A percentile compares a stretch with the other conserved stretches of the same genome.
Evolutionary conservation across 2,113 vertebrate species (phyloP).

Genomic region (Promerops cafer): DNA sequence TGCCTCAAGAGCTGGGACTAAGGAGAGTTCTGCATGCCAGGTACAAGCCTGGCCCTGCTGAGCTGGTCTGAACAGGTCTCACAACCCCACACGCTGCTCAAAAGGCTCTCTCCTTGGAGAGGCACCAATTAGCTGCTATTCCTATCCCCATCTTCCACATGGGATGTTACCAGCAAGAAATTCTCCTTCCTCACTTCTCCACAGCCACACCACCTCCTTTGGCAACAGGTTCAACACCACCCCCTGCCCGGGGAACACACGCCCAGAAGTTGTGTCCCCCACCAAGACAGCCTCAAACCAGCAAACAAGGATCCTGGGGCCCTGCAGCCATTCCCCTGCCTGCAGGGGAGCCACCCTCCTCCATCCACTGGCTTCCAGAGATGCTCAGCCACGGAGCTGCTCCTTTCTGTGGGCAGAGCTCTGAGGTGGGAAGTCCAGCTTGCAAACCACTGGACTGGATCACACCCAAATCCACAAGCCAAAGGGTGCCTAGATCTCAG

Average conservation of each 20-base stretch:
- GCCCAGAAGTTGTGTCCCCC: neutral
- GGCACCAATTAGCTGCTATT: neutral
- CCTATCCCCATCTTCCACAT: neutral
- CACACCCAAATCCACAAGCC: conserved; percentile 17
- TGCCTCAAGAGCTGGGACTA: neutral
- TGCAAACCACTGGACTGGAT: neutral
- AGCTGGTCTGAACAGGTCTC: conserved; percentile 12
- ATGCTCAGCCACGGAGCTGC: neutral
- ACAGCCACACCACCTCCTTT: neutral
- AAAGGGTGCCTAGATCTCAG: conserved; percentile 18
- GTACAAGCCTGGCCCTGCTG: neutral
- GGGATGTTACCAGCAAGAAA: neutral
- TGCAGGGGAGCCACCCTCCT: neutral
- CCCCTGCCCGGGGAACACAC: neutral
- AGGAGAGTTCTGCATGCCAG: neutral
- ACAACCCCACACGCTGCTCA: neutral
- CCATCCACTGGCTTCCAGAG: neutral
- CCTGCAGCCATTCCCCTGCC: neutral
- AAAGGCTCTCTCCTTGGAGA: neutral
- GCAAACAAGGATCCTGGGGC: neutral
- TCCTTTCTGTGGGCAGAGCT: neutral
- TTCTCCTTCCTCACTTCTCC: neutral
- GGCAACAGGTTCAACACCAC: neutral
- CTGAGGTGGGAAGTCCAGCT: neutral
- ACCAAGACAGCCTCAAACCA: neutral